Base-by-base conservation (phyloP, 1,140 invertebrate genomes). In the honey bee (Apis mellifera) region DNA sequence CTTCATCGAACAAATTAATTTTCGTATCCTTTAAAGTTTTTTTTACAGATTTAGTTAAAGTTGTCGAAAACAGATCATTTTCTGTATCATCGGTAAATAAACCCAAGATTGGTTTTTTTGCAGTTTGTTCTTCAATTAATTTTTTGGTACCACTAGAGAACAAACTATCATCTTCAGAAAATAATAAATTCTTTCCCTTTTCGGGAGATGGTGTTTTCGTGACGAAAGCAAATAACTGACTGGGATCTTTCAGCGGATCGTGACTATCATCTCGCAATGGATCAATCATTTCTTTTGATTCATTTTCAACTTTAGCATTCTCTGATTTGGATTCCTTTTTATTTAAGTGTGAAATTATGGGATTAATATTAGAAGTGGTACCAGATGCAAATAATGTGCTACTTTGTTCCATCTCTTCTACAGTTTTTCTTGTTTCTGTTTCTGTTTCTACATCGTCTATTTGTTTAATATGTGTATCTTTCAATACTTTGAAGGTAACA, bases 171-270 rank as follows among this genome's bases (percentile, higher is more conserved):
- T 94, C 93, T 26, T 93, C 92, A 23, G 78, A 72, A 32, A 92
- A 90, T 23, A 90, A 62, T 21, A 91, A 32, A 78, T 79, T 89
- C 48, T 92, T 93, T 2, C 87, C 85, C 75, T 91, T 93, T 13
- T 94, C 93, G 1, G 93, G 94, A 11, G 93, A 94, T 13, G 93
- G 93, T 9, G 93, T 94, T 85, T 93, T 92, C 0, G 93, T 94
- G 8, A 94, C 93, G 23, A 94, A 94, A 21, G 93, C 93, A 69
- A 94, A 94, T 17, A 94, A 76, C 64, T 93, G 92, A 77, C 91
- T 94, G 1, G 93, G 93, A 86, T 94, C 92, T 26, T 93, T 91
- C 0, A 94, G n/a, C 1, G 92, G 91, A 85, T 94, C 91, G n/a
- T 90, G 90, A 72, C 62, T 93, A 19, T 84, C 74, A 65, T 93